A percentile compares a stretch with the other conserved stretches of the same genome.
Evolutionary conservation across 2,888 invertebrate species (phyloP).

Genomic region (Meta bourneti): DNA sequence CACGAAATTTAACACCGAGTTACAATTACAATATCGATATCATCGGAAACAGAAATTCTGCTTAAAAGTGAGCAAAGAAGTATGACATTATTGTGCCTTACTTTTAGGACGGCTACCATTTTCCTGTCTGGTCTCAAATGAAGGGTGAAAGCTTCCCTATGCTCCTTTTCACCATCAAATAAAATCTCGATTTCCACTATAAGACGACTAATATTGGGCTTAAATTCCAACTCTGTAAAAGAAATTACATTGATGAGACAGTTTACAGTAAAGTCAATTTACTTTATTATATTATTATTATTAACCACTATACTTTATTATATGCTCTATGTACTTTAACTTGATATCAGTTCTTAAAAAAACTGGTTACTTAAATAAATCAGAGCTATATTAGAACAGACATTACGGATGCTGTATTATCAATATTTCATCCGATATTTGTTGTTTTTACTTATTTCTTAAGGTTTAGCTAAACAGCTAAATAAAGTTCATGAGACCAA

Average conservation of each 20-base stretch:
- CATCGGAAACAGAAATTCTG: neutral
- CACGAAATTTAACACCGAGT: no score
- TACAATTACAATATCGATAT: neutral
- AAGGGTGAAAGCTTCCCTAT: conserved; percentile 80
- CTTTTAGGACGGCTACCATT: conserved; percentile 80
- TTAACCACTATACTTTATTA: no score
- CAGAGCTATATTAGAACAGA: no score
- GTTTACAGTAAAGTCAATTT: neutral
- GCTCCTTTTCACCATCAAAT: conserved; percentile 80
- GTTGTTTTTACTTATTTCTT: no score
- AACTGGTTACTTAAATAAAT: no score
- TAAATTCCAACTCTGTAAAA: conserved; percentile 80
- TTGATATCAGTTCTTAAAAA: no score
- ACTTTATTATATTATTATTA: no score
- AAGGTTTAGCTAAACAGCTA: no score
- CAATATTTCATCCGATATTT: no score
- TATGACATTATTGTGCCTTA: conserved; percentile 70
- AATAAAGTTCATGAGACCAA: no score
- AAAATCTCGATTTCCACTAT: conserved; percentile 80
- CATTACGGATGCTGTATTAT: no score
- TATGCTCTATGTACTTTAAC: no score
- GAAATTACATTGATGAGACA: neutral
- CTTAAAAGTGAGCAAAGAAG: neutral
- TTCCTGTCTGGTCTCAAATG: conserved; percentile 79
- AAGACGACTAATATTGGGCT: conserved; percentile 79